phyloP scores from a whole-genome alignment of 2,113 vertebrate species.

The Odocoileus hemionus region DNA sequence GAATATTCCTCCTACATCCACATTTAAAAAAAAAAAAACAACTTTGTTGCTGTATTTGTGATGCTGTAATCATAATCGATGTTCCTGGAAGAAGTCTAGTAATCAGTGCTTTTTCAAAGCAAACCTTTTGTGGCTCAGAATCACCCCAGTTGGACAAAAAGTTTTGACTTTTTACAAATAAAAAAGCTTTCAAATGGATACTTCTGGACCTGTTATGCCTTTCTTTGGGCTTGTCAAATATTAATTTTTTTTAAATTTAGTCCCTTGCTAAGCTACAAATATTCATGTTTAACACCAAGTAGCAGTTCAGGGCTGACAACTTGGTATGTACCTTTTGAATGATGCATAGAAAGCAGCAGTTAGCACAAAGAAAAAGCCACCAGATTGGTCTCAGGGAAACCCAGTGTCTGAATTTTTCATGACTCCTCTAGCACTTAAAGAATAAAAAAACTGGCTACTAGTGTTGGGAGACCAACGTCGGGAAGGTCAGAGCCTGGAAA shows the following conservation, averaged over 20 bases:
- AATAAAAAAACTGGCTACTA: conserved; percentile 90
- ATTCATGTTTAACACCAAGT: conserved; percentile 91
- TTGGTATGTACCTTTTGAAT: conserved; percentile 89
- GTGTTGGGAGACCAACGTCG: conserved; percentile 82
- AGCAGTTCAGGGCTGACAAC: conserved; percentile 86
- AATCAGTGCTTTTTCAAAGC: conserved; percentile 72
- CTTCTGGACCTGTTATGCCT: conserved; percentile 79
- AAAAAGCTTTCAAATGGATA: conserved; percentile 73
- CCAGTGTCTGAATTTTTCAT: conserved; percentile 96
- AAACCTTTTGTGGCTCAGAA: conserved; percentile 65
- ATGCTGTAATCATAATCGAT: conserved; percentile 19
- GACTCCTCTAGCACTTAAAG: conserved; percentile 96
- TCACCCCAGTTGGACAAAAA: conserved; percentile 75
- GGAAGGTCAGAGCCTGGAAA: conserved; percentile 89
- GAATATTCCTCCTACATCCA: conserved; percentile 71
- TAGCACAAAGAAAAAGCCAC: conserved; percentile 96
- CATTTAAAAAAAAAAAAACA: not conserved
- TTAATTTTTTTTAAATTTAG: conserved; percentile 88
- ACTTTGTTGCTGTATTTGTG: not conserved
- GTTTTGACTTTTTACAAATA: conserved; percentile 80
- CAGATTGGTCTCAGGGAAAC: conserved; percentile 95
- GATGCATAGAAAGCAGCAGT: conserved; percentile 88
- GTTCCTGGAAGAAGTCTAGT: conserved; percentile 61
- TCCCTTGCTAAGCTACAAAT: conserved; percentile 88
- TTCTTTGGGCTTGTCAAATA: conserved; percentile 88